Evolutionary conservation across 1,140 invertebrate species (phyloP).

Genomic region (Pemphigus obesinymphae): DNA sequence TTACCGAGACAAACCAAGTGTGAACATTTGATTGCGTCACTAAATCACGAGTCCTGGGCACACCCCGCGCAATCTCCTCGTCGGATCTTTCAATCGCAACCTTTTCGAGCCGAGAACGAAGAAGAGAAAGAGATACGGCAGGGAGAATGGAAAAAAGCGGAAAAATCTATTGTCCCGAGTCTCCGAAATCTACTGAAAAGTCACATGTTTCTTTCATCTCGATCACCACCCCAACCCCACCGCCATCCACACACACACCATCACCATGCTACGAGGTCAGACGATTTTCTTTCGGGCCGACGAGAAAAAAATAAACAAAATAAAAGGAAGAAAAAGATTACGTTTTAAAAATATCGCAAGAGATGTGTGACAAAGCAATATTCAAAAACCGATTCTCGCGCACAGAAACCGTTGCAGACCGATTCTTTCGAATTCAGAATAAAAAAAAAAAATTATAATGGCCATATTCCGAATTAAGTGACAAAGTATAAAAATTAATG

Average conservation of each 20-base stretch:
- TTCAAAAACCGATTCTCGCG: too few species aligned
- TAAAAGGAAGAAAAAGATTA: not conserved
- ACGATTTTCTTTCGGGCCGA: not conserved
- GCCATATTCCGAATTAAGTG: too few species aligned
- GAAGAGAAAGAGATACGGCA: not conserved
- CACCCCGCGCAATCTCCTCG: not conserved
- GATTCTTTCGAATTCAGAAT: too few species aligned
- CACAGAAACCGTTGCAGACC: too few species aligned
- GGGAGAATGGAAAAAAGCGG: not conserved
- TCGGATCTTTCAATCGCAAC: slow-evolving; percentile 25
- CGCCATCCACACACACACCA: not conserved
- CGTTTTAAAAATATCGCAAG: not conserved
- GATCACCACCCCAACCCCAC: not conserved
- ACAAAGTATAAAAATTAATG: too few species aligned
- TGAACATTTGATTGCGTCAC: slow-evolving; percentile 33
- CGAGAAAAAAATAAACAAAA: not conserved
- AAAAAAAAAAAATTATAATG: too few species aligned
- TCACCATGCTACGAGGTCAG: not conserved
- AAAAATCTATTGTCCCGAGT: slow-evolving; percentile 6
- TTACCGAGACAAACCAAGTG: slow-evolving; percentile 31
- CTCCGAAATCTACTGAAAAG: not conserved
- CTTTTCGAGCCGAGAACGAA: not conserved
- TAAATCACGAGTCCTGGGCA: slow-evolving; percentile 11
- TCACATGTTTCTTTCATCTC: not conserved
- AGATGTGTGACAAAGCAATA: too few species aligned